Evolutionary conservation across 2,888 invertebrate species (phyloP).

Genomic region (Tineola bisselliella): DNA sequence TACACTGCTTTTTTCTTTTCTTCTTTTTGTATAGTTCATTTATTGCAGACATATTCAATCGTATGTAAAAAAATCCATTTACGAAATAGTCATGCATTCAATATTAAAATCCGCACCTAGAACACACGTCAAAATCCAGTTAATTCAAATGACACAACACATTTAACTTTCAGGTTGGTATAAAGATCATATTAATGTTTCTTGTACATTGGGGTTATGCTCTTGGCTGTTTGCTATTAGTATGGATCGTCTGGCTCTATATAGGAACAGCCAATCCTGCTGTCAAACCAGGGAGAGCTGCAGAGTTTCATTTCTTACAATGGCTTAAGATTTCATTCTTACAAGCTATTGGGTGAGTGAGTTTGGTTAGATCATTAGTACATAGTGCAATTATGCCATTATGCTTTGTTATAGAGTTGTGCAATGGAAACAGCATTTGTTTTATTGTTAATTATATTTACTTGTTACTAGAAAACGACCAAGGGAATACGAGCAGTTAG

Average conservation of each 20-base stretch:
- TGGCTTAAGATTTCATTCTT: conserved; percentile 80
- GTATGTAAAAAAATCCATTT: too few species aligned
- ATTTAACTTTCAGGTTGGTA: conserved; percentile 74
- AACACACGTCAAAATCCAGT: too few species aligned
- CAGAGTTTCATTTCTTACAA: conserved; percentile 82
- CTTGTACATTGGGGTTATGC: conserved; percentile 95
- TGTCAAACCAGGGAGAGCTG: conserved; percentile 89
- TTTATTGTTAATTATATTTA: not conserved
- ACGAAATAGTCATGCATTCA: too few species aligned
- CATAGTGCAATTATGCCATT: too few species aligned
- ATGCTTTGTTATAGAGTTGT: too few species aligned
- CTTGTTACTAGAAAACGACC: conserved; percentile 71
- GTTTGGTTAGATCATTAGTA: too few species aligned
- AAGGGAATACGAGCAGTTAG: conserved; percentile 85
- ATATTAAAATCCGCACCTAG: too few species aligned
- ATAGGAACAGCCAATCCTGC: conserved; percentile 96
- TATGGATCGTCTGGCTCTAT: conserved; percentile 91
- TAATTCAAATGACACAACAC: too few species aligned
- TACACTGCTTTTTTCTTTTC: too few species aligned
- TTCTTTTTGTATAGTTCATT: too few species aligned
- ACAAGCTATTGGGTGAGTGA: conserved; percentile 79
- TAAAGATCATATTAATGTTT: conserved; percentile 90
- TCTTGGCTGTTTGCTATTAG: conserved; percentile 80
- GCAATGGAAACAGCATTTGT: too few species aligned
- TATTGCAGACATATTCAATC: too few species aligned